phyloP scores from a whole-genome alignment of 2,888 invertebrate genomes.

The Sminthurides aquaticus region DNA sequence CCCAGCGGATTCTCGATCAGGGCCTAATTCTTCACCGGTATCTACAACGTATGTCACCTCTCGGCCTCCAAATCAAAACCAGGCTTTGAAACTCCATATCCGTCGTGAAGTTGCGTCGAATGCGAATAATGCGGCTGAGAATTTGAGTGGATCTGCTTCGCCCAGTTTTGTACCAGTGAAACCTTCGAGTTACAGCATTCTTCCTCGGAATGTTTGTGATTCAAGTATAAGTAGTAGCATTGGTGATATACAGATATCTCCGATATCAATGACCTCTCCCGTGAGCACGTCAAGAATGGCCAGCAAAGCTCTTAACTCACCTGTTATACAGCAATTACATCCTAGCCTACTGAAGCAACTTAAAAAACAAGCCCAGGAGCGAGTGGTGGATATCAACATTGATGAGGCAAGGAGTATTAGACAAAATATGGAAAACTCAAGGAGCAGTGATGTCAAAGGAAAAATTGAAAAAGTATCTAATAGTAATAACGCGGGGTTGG shows the following conservation, averaged over 20 bases:
- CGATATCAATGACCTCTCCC: not conserved
- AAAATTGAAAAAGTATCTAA: not conserved
- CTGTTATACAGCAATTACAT: slow-evolving; percentile 15
- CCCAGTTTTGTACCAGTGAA: not conserved
- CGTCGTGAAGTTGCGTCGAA: not conserved
- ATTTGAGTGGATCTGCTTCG: not conserved
- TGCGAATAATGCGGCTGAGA: not conserved
- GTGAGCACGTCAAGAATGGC: not conserved
- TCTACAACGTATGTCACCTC: not conserved
- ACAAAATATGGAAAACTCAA: not conserved
- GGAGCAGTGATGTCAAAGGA: not conserved
- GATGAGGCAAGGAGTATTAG: slow-evolving; percentile 10
- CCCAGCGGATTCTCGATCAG: not conserved
- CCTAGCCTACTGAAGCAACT: slow-evolving; percentile 17
- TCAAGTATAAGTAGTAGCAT: not conserved
- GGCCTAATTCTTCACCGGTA: not conserved
- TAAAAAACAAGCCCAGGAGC: slow-evolving; percentile 14
- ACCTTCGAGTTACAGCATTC: not conserved
- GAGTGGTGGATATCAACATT: slow-evolving; percentile 14
- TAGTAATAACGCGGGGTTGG: not conserved
- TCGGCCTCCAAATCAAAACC: slow-evolving; percentile 4
- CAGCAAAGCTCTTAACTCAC: too few relatives aligned
- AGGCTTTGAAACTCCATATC: not conserved
- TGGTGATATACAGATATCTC: not conserved
- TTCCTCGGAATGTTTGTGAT: not conserved